Evolutionary conservation across 1,140 invertebrate species (phyloP), one percentile per base, ranked within the genome.

Genomic region (Pentalonia nigronervosa): DNA sequence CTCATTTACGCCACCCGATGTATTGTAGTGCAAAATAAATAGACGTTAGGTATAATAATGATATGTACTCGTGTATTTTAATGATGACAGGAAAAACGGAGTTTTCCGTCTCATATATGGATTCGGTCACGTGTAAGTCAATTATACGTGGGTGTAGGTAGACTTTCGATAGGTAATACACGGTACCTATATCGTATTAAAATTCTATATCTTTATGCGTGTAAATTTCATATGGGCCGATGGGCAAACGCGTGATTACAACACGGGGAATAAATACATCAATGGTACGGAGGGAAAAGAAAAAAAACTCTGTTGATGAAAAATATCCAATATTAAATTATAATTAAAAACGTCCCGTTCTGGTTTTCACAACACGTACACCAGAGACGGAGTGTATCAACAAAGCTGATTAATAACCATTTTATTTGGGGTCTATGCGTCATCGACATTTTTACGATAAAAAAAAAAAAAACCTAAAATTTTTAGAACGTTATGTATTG

Each of bases 391-490:
- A 88, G n/a, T 53, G 20, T 89, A 53, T 53, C 30, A 53, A 89
- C 87, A 50, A 45, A 89, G 48, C n/a, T 89, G 87, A 89, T 89
- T 89, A 89, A 89, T 89, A 89, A 36, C 17, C 47, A n/a, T 53
- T 89, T 89, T 53, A 89, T 89, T 4, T 17, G 47, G 20, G n/a
- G 48, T 53, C 20, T 53, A 21, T 23, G 21, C 36, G 23, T 45
- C 83, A 41, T 34, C 36, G 21, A 87, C 20, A 23, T 41, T 41
- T 48, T 87, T 14, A 7, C n/a, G 47, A 30, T 36, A 84, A 45
- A 84, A 45, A 45, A 41, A 21, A 84, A 23, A 84, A 84, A 84
- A 3, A 36, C 7, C 34, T 21, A 23, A 53, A 6, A 23, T 53
- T 53, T 53, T 53, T 53, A 0, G 50, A 53, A 53, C 50, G 21